phyloP scores from a whole-genome alignment of 2,113 vertebrate genomes.

The Notothenia coriiceps region DNA sequence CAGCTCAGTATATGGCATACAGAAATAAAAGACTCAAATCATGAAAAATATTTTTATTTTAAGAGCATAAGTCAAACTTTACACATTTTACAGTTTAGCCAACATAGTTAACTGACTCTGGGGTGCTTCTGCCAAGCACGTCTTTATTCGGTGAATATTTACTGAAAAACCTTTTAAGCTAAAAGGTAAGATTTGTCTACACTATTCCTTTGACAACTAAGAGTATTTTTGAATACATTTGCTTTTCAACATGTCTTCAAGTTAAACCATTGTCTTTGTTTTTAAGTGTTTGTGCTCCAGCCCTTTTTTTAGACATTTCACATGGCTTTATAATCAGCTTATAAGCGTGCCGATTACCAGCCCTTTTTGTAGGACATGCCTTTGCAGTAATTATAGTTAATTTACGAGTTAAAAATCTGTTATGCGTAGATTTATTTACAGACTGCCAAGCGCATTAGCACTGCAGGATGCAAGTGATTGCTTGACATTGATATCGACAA shows the following conservation, averaged over 20 bases:
- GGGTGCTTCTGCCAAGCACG: background rate
- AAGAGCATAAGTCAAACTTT: slow-evolving; percentile 39
- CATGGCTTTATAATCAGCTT: background rate
- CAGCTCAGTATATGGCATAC: background rate
- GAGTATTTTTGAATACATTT: background rate
- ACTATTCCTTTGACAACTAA: background rate
- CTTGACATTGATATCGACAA: background rate
- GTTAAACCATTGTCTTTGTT: too few species aligned
- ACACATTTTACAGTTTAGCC: slow-evolving; percentile 9
- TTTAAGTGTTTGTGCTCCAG: too few species aligned
- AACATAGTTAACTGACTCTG: slow-evolving; percentile 4
- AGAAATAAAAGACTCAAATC: slow-evolving; percentile 33
- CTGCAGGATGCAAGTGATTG: background rate
- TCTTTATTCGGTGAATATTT: slow-evolving; percentile 4
- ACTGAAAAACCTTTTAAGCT: background rate
- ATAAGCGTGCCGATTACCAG: background rate
- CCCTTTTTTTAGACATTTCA: background rate
- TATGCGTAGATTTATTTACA: background rate
- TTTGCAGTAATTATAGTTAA: background rate
- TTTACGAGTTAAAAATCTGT: too few species aligned
- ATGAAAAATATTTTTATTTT: slow-evolving; percentile 60
- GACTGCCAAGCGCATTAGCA: background rate
- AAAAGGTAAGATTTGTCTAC: background rate
- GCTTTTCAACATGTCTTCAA: too few species aligned
- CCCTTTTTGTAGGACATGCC: background rate